These are phyloP conservation scores for Ceryle rudis DNA, from an alignment of 2,797 vertebrate genomes.

Conservation along the genomic window DNA sequence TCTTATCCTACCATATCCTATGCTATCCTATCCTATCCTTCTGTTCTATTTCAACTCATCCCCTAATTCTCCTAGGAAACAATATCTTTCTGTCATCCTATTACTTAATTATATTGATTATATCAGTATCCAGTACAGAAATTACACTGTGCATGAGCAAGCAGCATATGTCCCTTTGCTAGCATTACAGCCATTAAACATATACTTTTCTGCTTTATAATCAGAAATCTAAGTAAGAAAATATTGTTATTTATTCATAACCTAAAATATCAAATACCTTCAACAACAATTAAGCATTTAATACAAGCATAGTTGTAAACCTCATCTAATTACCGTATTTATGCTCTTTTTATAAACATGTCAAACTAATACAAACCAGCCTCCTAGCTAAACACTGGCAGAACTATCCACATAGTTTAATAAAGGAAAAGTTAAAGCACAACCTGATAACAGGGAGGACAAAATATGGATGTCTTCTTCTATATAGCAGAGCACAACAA, in stretches of 20 bases:
- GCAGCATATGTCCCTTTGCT: background rate
- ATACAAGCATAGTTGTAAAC: background rate
- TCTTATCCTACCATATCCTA: too few species aligned
- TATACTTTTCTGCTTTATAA: background rate
- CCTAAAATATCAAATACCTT: background rate
- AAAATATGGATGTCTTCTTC: background rate
- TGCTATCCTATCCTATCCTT: background rate
- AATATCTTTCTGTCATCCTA: background rate
- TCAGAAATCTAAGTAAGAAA: background rate
- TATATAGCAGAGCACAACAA: background rate
- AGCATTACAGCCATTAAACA: background rate
- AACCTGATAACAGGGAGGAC: background rate
- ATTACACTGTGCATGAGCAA: background rate
- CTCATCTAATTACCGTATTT: fast-evolving
- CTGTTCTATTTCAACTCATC: background rate
- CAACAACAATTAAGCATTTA: background rate
- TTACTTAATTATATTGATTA: background rate
- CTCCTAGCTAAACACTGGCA: background rate
- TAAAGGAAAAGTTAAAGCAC: background rate
- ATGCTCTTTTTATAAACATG: background rate
- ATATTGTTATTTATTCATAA: background rate
- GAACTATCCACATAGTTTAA: background rate
- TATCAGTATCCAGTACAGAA: background rate
- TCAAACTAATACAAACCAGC: background rate
- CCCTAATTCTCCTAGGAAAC: background rate